Evolutionary conservation across 2,797 vertebrate species (phyloP), one percentile per base, ranked within the genome.

Genomic region (Phylloscopus collybita): DNA sequence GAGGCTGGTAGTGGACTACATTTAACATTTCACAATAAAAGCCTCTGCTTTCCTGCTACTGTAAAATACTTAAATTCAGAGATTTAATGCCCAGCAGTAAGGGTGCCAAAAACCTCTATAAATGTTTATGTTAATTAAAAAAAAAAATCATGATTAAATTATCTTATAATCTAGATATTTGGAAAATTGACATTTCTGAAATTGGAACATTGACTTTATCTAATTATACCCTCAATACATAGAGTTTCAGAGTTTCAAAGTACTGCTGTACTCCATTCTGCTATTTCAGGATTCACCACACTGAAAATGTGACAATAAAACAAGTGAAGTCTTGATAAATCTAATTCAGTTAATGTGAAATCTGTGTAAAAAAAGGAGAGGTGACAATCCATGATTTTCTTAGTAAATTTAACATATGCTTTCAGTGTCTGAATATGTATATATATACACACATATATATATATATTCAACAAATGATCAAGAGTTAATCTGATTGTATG

Each of bases 401-500:
- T 47, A 38, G 4, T 62, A 34, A 16, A 73, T 32, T 49, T 61
- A 13, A 2, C 0, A 1, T 22, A 80, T 34, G 6, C 45, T 87
- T 74, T 80, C n/a, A 38, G 20, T 73, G 53, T 9, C 9, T n/a
- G 13, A 13, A n/a, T 13, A 20, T 4, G 18, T 9, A 30, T 6
- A 27, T 5, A 27, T 0, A 20, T 5, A 25, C 6, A 19, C 7
- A 51, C 13, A 6, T 2, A 29, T 1, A 38, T 11, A 21, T n/a
- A n/a, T 14, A 21, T 10, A 20, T 20, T 53, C 17, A 42, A 36
- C 17, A 75, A 71, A 72, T 6, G 8, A 51, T 49, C 5, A n/a
- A 27, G 16, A 62, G 8, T 59, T 67, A 49, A 62, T 50, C 29
- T 45, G 42, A 51, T 3, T 13, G 23, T n/a, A 11, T 22, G 16